These are phyloP conservation scores for Pelodytes ibericus DNA, from an alignment of 2,797 vertebrate species.

Conservation along the genomic window DNA sequence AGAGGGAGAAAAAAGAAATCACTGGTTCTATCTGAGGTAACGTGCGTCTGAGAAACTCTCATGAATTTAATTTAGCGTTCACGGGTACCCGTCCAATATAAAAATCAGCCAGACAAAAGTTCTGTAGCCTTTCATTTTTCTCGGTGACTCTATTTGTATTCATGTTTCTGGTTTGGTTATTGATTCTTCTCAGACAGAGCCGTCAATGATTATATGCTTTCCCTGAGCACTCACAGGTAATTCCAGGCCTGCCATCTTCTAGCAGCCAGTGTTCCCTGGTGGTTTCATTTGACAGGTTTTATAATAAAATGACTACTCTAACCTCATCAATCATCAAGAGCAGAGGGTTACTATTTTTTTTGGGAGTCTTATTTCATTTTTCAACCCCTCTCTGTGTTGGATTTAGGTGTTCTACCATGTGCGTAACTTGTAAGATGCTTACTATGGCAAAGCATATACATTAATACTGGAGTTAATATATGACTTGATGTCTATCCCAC, in stretches of 20 bases:
- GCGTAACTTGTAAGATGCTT: background rate
- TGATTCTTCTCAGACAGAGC: constrained; percentile 19
- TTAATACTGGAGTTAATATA: background rate
- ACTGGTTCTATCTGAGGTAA: background rate
- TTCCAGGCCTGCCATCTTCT: constrained; percentile 25
- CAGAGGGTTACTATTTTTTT: constrained; percentile 4
- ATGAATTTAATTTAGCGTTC: constrained; percentile 21
- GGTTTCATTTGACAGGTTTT: constrained; percentile 36
- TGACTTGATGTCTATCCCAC: background rate
- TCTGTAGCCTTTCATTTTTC: constrained; percentile 23
- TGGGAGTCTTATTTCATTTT: background rate
- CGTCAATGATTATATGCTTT: constrained; percentile 27
- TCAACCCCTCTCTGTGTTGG: background rate
- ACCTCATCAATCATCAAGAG: constrained; percentile 39
- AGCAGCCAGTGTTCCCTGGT: constrained; percentile 11
- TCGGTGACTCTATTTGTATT: constrained; percentile 5
- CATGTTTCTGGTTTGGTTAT: constrained; percentile 16
- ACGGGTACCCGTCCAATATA: constrained; percentile 2
- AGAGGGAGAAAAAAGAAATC: background rate
- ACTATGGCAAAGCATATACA: background rate
- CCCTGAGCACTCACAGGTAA: constrained; percentile 13
- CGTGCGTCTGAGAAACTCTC: constrained; percentile 16
- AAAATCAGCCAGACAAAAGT: background rate
- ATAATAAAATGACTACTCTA: constrained; percentile 27
- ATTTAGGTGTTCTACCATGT: background rate